Conservation (phyloP, 2,888 invertebrate genomes). For the Cancer borealis region DNA sequence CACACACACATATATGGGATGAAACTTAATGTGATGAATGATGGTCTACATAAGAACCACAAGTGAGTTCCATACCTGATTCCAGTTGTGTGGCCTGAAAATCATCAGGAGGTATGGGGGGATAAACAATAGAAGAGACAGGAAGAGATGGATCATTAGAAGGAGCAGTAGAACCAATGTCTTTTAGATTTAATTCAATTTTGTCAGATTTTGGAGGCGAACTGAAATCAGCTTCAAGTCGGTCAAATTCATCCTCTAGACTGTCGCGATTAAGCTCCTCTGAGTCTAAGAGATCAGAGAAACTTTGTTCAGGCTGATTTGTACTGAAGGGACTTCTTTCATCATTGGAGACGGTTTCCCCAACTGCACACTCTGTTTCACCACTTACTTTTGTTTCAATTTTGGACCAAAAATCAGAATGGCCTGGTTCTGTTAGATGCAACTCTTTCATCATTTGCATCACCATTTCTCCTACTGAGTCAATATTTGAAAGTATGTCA, state of each 20-base stretch:
- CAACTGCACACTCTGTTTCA: conserved; percentile 66
- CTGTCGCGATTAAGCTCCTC: conserved; percentile 76
- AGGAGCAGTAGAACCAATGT: conserved; percentile 50
- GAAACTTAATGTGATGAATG: conserved; percentile 60
- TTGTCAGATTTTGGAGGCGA: conserved; percentile 58
- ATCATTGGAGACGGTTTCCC: conserved; percentile 65
- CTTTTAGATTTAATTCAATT: conserved; percentile 50
- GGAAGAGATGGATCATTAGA: conserved; percentile 62
- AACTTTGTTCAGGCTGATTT: conserved; percentile 66
- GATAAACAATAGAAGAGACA: conserved; percentile 67
- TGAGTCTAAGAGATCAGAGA: conserved; percentile 76
- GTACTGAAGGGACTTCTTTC: conserved; percentile 72
- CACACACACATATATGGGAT: conserved; percentile 24
- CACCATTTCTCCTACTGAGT: conserved; percentile 66
- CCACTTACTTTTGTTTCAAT: conserved; percentile 50
- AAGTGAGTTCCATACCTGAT: conserved; percentile 77
- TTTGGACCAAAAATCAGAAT: conserved; percentile 58
- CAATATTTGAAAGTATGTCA: conserved; percentile 69
- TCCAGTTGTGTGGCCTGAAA: conserved; percentile 73
- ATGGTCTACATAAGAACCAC: conserved; percentile 69
- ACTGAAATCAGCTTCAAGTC: conserved; percentile 72
- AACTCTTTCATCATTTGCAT: conserved; percentile 63
- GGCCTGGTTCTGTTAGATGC: conserved; percentile 56
- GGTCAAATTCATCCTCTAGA: conserved; percentile 77
- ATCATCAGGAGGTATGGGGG: conserved; percentile 73